These are phyloP conservation scores for Erynnis tages DNA, from an alignment of 2,888 invertebrate genomes.

Conservation along the genomic window DNA sequence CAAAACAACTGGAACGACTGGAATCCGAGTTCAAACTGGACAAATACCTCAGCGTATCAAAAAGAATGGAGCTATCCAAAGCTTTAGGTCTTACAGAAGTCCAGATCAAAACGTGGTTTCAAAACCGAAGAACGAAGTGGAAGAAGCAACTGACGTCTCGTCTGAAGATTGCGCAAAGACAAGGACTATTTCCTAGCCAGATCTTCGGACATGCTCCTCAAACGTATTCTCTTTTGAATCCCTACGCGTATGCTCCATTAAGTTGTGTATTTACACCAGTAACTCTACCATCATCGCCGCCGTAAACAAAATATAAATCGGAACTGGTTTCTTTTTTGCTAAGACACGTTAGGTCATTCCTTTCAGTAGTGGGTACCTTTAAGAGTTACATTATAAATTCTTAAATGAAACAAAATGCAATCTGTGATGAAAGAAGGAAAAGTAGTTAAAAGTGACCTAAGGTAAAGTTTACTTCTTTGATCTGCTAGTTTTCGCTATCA, in stretches of 20 bases:
- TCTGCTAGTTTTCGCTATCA: too few relatives aligned
- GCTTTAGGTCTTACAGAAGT: conserved; percentile 94
- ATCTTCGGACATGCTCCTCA: conserved; percentile 83
- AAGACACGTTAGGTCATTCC: too few relatives aligned
- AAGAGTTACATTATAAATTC: too few relatives aligned
- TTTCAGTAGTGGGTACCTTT: too few relatives aligned
- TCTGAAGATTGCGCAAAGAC: conserved; percentile 93
- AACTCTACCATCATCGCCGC: conserved; percentile 67
- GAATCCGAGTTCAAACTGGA: conserved; percentile 97
- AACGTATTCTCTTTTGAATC: conserved; percentile 83
- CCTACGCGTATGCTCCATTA: conserved; percentile 83
- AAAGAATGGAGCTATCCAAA: conserved; percentile 96
- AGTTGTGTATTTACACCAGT: conserved; percentile 82
- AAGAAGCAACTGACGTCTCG: conserved; percentile 97
- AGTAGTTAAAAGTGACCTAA: too few relatives aligned
- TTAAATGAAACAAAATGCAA: too few relatives aligned
- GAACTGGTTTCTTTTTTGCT: neutral
- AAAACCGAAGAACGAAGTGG: conserved; percentile 97
- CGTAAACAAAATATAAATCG: conserved; percentile 37
- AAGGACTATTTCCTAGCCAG: conserved; percentile 87
- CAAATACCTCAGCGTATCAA: conserved; percentile 97
- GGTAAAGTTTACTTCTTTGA: too few relatives aligned
- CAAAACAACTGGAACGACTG: conserved; percentile 94
- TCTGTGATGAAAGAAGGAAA: too few relatives aligned
- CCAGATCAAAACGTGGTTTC: conserved; percentile 98